Conservation (phyloP, 2,888 invertebrate species). For the Diloba caeruleocephala region DNA sequence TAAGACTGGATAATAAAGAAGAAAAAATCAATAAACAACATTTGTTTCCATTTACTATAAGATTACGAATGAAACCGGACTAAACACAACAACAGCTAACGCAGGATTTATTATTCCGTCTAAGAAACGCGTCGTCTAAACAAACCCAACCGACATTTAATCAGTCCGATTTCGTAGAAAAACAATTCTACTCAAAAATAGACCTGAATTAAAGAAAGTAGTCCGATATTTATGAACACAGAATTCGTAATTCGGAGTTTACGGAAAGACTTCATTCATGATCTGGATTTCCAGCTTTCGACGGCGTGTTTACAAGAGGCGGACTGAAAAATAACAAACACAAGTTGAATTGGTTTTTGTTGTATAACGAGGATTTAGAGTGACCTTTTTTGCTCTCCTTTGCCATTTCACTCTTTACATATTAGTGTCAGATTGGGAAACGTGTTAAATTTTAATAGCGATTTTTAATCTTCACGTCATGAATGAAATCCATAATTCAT, state of each 20-base stretch:
- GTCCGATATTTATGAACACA: background rate
- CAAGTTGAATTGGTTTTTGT: constrained; percentile 3
- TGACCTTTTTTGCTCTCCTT: too few relatives aligned
- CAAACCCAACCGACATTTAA: constrained; percentile 1
- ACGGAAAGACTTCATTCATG: background rate
- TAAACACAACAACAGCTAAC: too few relatives aligned
- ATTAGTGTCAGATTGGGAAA: too few relatives aligned
- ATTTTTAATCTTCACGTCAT: too few relatives aligned
- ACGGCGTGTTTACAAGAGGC: constrained; percentile 2
- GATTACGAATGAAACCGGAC: background rate
- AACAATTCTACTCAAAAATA: constrained; percentile 24
- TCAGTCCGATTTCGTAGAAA: constrained; percentile 10
- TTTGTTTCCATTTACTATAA: rapidly evolving
- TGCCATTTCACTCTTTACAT: too few relatives aligned
- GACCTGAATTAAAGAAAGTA: constrained; percentile 1
- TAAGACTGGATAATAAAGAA: too few relatives aligned
- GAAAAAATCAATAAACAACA: too few relatives aligned
- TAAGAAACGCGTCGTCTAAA: constrained; percentile 16
- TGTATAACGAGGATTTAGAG: background rate
- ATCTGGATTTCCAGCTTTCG: background rate
- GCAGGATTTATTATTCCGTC: constrained; percentile 3
- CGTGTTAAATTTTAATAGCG: too few relatives aligned
- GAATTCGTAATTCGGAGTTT: background rate
- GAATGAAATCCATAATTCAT: too few relatives aligned
- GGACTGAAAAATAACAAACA: constrained; percentile 12